Base-by-base conservation (phyloP, 2,888 invertebrate genomes). In the Scaeva pyrastri region DNA sequence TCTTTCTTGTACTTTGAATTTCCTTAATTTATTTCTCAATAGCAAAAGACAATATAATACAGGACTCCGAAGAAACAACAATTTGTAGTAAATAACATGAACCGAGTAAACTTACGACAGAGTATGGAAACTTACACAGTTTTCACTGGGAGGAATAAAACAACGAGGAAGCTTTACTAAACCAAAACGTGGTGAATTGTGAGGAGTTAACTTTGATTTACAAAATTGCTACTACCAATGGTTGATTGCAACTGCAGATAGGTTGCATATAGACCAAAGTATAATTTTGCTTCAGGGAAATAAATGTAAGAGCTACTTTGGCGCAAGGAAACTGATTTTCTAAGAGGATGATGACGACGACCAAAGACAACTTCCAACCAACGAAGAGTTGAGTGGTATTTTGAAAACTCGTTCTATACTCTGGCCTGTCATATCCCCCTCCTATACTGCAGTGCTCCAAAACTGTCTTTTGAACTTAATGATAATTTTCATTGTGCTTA, bases 221-320 rank as follows among this genome's bases (percentile, higher is more conserved):
- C 79, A 71, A 84, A 64, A 50, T 50, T 58, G 50, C 71, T 55
- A 64, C 74, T 10, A 45, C 62, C 55, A 71, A 64, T 72, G 58
- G 80, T 84, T 84, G 84, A 84, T 84, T 84, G 84, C 84, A 79
- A 84, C 84, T 84, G 84, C 84, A 84, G 84, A 84, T 80, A 84
- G 48, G 50, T 80, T 45, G 56, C 58, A 56, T 68, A 55, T 64
- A 56, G 62, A 70, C 64, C 11, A 4, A 31, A 39, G 21, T 23
- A 19, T 23, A 11, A 31, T 26, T 41, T 26, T 21, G 68, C 23
- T 48, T 41, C 11, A 55, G 14, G 19, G 26, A 26, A 41, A 16
- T 56, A 16, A 48, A 43, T 23, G 50, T 39, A 7, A 16, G 68
- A 64, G 55, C 45, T 73, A 68, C 68, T 76, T 77, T 21, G 72